phyloP scores from a whole-genome alignment of 2,888 invertebrate genomes.

The Eupithecia dodoneata region DNA sequence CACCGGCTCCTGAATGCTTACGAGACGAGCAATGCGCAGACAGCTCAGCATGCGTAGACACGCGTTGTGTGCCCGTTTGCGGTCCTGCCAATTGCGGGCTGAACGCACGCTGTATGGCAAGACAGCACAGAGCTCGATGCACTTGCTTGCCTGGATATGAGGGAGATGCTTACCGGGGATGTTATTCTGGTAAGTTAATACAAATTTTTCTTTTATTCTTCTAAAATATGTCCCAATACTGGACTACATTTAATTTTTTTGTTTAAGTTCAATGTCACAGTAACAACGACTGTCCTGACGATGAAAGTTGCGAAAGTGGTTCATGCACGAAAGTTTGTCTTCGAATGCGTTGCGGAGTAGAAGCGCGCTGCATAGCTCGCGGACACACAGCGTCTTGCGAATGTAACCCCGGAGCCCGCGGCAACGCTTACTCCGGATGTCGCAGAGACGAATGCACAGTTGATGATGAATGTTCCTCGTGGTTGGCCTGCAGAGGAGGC shows the following conservation, averaged over 20 bases:
- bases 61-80: conserved; percentile 90
- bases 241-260: conserved; percentile 21
- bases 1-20: conserved; percentile 89
- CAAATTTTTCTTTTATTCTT: neutral
- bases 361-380: conserved; percentile 91
- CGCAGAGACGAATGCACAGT: conserved; percentile 89
- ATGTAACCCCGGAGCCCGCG: conserved; percentile 89
- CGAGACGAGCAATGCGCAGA: conserved; percentile 92
- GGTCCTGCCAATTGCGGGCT: conserved; percentile 88
- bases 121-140: conserved; percentile 92
- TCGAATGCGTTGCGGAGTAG: conserved; percentile 90
- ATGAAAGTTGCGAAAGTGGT: conserved; percentile 92
- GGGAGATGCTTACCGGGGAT: conserved; percentile 92
- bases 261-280: conserved; percentile 91
- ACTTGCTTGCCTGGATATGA: conserved; percentile 92
- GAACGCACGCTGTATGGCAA: conserved; percentile 91
- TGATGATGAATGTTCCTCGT: conserved; percentile 91
- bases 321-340: conserved; percentile 92
- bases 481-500: conserved; percentile 90
- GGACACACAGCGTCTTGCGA: conserved; percentile 92
- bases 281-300: conserved; percentile 92
- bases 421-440: conserved; percentile 92
- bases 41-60: conserved; percentile 91
- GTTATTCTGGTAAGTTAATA: conserved; percentile 86
- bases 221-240: neutral